Conservation (phyloP, 2,797 vertebrate species). For the Diglossa cyanea region DNA sequence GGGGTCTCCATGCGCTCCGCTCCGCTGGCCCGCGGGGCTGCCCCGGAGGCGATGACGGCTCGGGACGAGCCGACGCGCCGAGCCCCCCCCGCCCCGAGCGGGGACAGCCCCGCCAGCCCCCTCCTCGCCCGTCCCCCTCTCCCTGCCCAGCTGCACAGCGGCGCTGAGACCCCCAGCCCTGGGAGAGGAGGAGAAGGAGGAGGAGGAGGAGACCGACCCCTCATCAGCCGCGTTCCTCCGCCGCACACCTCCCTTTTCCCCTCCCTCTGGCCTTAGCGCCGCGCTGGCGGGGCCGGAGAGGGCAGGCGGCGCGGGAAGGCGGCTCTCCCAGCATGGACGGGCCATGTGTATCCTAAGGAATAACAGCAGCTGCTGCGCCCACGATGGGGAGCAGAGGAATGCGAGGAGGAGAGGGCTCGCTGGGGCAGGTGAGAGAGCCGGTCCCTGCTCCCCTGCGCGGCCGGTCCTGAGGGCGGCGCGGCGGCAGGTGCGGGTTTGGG, state of each 20-base stretch:
- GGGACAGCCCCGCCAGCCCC: background rate
- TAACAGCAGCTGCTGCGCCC: conserved; percentile 54
- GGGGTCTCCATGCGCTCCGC: background rate
- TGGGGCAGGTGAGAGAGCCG: background rate
- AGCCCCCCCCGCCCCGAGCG: background rate
- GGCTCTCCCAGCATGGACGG: conserved; percentile 30
- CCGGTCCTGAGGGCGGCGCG: background rate
- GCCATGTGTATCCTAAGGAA: conserved; percentile 47
- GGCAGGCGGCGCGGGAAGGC: conserved; percentile 14
- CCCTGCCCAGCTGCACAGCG: conserved; percentile 48
- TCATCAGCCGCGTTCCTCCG: background rate
- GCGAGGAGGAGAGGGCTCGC: conserved; percentile 32
- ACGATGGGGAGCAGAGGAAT: conserved; percentile 53
- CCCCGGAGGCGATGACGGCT: background rate
- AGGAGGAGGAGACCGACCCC: conserved; percentile 40
- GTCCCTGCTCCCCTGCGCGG: background rate
- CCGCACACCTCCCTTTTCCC: conserved; percentile 53
- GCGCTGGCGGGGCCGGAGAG: conserved; percentile 21
- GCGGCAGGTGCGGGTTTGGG: background rate
- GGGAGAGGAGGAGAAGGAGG: background rate
- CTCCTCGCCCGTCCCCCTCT: background rate
- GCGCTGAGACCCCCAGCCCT: conserved; percentile 32
- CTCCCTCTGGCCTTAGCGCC: conserved; percentile 67
- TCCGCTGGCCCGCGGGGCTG: background rate
- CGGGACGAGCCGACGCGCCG: background rate